These are phyloP conservation scores for Drosophila rubida DNA, from an alignment of 2,888 invertebrate species.

Conservation along the genomic window DNA sequence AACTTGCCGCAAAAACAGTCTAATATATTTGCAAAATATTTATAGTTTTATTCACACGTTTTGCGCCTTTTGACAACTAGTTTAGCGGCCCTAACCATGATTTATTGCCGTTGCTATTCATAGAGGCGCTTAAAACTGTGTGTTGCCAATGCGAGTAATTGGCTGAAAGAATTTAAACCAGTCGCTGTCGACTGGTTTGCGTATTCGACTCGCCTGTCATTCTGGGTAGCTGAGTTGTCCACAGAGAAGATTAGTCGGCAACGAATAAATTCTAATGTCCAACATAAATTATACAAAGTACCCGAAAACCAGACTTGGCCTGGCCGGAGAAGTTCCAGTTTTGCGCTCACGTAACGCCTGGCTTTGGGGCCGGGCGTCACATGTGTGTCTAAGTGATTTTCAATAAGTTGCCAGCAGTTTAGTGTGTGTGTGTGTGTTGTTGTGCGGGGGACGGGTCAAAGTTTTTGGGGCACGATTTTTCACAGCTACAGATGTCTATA, in stretches of 20 bases:
- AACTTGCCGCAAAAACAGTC: too few relatives aligned
- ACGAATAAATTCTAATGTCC: slow-evolving; percentile 59
- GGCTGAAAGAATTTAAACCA: slow-evolving; percentile 36
- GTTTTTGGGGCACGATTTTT: slow-evolving; percentile 78
- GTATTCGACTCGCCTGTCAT: slow-evolving; percentile 42
- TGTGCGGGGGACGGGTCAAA: slow-evolving; percentile 58
- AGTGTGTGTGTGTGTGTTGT: background rate
- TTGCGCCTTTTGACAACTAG: too few relatives aligned
- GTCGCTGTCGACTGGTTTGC: slow-evolving; percentile 35
- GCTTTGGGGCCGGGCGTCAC: slow-evolving; percentile 55
- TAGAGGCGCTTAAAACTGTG: too few relatives aligned
- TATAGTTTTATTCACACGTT: too few relatives aligned
- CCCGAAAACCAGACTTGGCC: slow-evolving; percentile 5
- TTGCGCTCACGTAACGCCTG: slow-evolving; percentile 64
- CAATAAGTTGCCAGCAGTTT: slow-evolving; percentile 71
- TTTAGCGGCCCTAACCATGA: background rate
- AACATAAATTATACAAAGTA: slow-evolving; percentile 68
- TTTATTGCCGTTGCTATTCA: background rate
- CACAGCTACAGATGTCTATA: slow-evolving; percentile 79
- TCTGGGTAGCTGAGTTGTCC: slow-evolving; percentile 12
- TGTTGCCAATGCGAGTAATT: slow-evolving; percentile 21
- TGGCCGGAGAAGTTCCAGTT: slow-evolving; percentile 27
- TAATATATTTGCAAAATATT: too few relatives aligned
- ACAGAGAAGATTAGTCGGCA: slow-evolving; percentile 39
- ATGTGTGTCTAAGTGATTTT: slow-evolving; percentile 80